Percentiles rank a stretch among this genome's conserved stretches.
Conservation (phyloP, 2,113 vertebrate species). For the Poeciliopsis retropinna region DNA sequence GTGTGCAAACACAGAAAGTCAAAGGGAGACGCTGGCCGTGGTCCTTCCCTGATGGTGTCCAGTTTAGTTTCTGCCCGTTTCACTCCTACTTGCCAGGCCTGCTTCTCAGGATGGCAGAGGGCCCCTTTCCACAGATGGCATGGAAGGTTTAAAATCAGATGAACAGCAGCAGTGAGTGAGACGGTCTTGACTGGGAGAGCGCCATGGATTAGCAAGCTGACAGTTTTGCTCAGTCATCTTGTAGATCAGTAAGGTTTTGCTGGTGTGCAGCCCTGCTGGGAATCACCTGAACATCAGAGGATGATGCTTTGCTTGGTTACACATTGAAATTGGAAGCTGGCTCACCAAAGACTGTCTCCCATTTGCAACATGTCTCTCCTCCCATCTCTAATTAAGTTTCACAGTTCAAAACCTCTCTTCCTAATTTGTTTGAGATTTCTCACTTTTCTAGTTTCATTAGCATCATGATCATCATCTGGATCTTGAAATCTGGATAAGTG, state of each 20-base stretch:
- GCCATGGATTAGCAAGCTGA: slow-evolving; percentile 31
- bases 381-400: slow-evolving; percentile 43
- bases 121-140: slow-evolving; percentile 6
- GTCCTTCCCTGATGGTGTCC: slow-evolving; percentile 63
- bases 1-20: slow-evolving; percentile 21
- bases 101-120: slow-evolving; percentile 39
- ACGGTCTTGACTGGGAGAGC: slow-evolving; percentile 53
- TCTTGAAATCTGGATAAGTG: background rate
- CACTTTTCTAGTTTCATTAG: slow-evolving; percentile 9
- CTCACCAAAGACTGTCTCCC: slow-evolving; percentile 32
- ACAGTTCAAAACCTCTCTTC: slow-evolving; percentile 40
- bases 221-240: slow-evolving; percentile 66
- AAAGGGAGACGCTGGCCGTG: slow-evolving; percentile 33
- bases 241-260: slow-evolving; percentile 39
- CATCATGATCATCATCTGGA: slow-evolving; percentile 47
- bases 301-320: slow-evolving; percentile 42
- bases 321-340: slow-evolving; percentile 35
- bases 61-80: slow-evolving; percentile 61
- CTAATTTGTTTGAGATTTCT: slow-evolving; percentile 26
- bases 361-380: slow-evolving; percentile 14
- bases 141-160: slow-evolving; percentile 42
- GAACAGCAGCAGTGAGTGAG: slow-evolving; percentile 41
- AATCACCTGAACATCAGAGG: slow-evolving; percentile 40
- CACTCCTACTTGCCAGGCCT: slow-evolving; percentile 29
- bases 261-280: slow-evolving; percentile 31